These are phyloP conservation scores for Ivindomyrus marchei DNA, from an alignment of 2,113 vertebrate genomes.

Conservation along the genomic window DNA sequence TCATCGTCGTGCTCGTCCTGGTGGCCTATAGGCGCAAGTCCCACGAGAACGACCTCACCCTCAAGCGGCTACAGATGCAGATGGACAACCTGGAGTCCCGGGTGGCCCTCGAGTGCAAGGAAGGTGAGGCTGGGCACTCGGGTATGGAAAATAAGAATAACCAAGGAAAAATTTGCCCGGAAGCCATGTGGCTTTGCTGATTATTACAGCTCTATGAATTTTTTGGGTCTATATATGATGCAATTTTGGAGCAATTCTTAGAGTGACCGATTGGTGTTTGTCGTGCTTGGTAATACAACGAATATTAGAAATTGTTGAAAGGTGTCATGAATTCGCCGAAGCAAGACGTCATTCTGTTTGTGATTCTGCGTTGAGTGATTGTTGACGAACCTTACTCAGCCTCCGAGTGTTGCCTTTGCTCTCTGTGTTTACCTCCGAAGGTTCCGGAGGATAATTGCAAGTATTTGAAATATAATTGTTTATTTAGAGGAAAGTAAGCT, in stretches of 20 bases:
- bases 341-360: not conserved
- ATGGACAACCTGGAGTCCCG: slow-evolving; percentile 98
- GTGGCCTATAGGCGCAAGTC: slow-evolving; percentile 98
- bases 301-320: not conserved
- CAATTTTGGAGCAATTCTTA: slow-evolving; percentile 16
- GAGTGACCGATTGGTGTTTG: not conserved
- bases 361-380: not conserved
- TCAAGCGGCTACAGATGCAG: slow-evolving; percentile 97
- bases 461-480: not conserved
- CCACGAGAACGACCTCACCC: slow-evolving; percentile 89
- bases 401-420: not conserved
- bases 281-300: not conserved
- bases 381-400: not conserved
- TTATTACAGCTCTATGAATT: slow-evolving; percentile 5
- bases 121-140: slow-evolving; percentile 60
- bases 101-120: slow-evolving; percentile 95
- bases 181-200: not conserved
- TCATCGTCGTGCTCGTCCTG: slow-evolving; percentile 96
- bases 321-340: not conserved
- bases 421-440: not conserved
- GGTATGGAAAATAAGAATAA: not conserved
- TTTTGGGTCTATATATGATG: not conserved
- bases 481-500: not conserved
- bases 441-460: not conserved
- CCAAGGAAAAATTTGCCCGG: not conserved